Evolutionary conservation across 2,113 vertebrate genomes (phyloP), one percentile per base, ranked within the genome.

Genomic region (Oncorhynchus tshawytscha): DNA sequence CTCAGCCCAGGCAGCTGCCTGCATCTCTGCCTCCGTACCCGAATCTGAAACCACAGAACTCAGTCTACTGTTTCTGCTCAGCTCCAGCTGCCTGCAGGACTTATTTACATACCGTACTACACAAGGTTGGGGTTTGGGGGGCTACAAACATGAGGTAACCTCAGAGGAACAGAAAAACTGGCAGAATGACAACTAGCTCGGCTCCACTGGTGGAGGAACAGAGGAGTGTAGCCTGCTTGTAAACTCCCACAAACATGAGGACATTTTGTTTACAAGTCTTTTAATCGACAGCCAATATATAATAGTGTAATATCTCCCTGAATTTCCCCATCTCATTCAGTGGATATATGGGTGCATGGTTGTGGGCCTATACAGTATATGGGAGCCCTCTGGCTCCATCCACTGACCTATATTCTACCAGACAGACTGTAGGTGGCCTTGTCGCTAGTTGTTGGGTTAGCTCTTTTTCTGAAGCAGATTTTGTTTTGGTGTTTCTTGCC

Each of bases 221-320:
- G 39, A 7, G 8, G 39, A 39, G 39, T 39, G 39, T 9, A 39
- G 39, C 9, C 39, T 45, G 39, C 8, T 45, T 45, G 39, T 45
- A 45, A 45, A 45, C 39, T 45, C 39, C 9, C 39, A 45, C 39
- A 45, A 45, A 45, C 39, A 45, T 45, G 9, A 45, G 39, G 9
- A 45, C 39, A 45, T 45, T 91, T 91, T 88, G 83, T 83, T 85
- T 85, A 84, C 79, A 76, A 70, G 85, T 74, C 75, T 81, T 9
- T 45, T 12, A 12, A 12, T 45, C 9, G 39, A 45, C 39, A 45
- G 39, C 39, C 39, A 45, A 45, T 45, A 45, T 45, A 12, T 12
- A 45, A 45, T 45, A 9, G 39, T 45, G 39, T 45, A 45, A 45
- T 45, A 11, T 45, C 9, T 45, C 39, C 39, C 39, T 12, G 39